Conservation (phyloP, 1,140 invertebrate genomes). For the Lucilia cuprina region DNA sequence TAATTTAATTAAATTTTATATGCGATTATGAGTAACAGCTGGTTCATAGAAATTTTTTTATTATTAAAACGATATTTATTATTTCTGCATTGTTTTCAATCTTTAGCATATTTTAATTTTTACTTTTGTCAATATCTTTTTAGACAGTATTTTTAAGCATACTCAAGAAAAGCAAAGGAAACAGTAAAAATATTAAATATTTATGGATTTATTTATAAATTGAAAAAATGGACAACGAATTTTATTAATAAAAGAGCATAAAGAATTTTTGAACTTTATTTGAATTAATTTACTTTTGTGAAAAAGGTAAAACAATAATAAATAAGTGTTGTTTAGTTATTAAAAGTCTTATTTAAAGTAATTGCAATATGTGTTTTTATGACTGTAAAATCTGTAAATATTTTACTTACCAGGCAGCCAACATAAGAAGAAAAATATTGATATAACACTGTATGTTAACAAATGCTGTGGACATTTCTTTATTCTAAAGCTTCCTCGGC, state of each 20-base stretch:
- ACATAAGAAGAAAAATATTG: slow-evolving; percentile 15
- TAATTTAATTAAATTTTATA: no score
- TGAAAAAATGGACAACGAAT: background rate
- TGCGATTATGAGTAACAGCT: no score
- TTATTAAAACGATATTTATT: background rate
- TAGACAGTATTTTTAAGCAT: no score
- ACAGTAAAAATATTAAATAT: background rate
- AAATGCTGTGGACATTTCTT: slow-evolving; percentile 13
- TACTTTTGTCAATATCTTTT: background rate
- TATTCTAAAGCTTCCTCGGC: background rate
- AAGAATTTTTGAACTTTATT: background rate
- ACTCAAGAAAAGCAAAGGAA: background rate
- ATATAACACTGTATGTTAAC: slow-evolving; percentile 20
- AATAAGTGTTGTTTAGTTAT: no score
- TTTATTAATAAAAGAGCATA: background rate
- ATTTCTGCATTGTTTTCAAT: background rate
- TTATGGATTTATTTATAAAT: background rate
- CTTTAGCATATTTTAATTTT: background rate
- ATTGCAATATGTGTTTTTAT: no score
- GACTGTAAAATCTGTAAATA: background rate
- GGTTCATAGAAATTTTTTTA: no score
- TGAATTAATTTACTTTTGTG: background rate
- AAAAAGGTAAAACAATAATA: background rate
- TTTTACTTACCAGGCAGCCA: slow-evolving; percentile 26
- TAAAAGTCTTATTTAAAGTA: no score